Percentiles rank a stretch among this genome's conserved stretches.
Evolutionary conservation across 2,797 vertebrate species (phyloP).

Genomic region (Pangasius krempfi): DNA sequence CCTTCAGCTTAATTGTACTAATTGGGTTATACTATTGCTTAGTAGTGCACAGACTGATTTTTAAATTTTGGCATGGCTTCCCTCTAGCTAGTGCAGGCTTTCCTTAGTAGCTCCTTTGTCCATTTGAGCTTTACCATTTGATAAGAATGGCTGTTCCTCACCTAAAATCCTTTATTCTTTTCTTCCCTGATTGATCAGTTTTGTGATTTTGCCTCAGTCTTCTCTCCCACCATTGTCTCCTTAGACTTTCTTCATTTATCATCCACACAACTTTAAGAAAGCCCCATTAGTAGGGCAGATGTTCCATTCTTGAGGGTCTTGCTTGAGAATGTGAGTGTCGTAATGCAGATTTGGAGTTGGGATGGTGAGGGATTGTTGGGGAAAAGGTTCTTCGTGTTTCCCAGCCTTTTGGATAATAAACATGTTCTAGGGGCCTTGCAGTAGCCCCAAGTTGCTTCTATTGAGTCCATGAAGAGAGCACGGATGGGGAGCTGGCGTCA

Average conservation of each 20-base stretch:
- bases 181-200: conserved; percentile 37
- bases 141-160: neutral
- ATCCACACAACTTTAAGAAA: conserved; percentile 57
- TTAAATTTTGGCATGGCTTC: neutral
- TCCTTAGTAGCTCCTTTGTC: neutral
- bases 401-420: conserved; percentile 63
- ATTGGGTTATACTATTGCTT: neutral
- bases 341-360: conserved; percentile 53
- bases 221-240: conserved; percentile 60
- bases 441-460: conserved; percentile 59
- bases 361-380: neutral
- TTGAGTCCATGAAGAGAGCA: conserved; percentile 67
- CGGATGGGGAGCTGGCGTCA: conserved; percentile 67
- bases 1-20: neutral
- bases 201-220: conserved; percentile 47
- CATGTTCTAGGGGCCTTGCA: conserved; percentile 48
- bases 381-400: conserved; percentile 50
- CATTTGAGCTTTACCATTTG: neutral
- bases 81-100: neutral
- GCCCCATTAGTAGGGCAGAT: conserved; percentile 64
- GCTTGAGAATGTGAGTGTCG: conserved; percentile 49
- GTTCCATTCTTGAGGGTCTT: conserved; percentile 53
- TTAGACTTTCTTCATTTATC: conserved; percentile 65
- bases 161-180: conserved; percentile 24
- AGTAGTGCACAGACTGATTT: neutral